Conservation (phyloP, 2,888 invertebrate genomes). For the Sphecodes monilicornis region DNA sequence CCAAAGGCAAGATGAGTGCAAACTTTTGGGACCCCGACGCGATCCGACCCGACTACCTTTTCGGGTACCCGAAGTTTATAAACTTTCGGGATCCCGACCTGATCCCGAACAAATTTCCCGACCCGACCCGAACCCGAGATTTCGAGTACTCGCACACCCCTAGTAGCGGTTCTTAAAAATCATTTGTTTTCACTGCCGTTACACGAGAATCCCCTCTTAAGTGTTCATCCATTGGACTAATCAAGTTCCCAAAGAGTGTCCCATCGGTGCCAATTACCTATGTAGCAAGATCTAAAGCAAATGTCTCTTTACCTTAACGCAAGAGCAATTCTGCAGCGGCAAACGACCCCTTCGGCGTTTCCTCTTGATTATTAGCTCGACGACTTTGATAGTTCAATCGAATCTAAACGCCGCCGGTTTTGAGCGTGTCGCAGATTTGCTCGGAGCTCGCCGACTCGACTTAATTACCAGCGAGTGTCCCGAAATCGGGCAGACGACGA, state of each 20-base stretch:
- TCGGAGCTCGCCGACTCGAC: conserved; percentile 30
- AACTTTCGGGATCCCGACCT: no score
- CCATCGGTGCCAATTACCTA: not conserved
- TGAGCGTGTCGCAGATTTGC: conserved; percentile 13
- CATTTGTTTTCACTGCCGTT: no score
- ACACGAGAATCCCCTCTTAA: no score
- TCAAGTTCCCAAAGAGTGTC: not conserved
- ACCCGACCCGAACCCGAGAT: no score
- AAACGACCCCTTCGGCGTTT: not conserved
- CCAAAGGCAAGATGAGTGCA: no score
- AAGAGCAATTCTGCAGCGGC: not conserved
- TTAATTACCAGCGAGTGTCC: conserved; percentile 44
- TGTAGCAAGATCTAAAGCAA: not conserved
- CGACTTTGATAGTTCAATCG: not conserved
- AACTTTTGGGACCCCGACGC: no score
- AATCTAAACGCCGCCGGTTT: not conserved
- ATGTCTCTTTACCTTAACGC: not conserved
- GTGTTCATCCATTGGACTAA: no score
- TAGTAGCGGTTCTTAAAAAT: no score
- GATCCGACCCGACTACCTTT: no score
- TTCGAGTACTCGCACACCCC: no score
- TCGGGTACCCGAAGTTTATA: no score
- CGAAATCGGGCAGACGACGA: conserved; percentile 39
- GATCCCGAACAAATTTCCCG: no score
- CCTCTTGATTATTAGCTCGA: not conserved